Base-by-base conservation (phyloP, 1,140 invertebrate genomes). In the Drosophila neocordata region DNA sequence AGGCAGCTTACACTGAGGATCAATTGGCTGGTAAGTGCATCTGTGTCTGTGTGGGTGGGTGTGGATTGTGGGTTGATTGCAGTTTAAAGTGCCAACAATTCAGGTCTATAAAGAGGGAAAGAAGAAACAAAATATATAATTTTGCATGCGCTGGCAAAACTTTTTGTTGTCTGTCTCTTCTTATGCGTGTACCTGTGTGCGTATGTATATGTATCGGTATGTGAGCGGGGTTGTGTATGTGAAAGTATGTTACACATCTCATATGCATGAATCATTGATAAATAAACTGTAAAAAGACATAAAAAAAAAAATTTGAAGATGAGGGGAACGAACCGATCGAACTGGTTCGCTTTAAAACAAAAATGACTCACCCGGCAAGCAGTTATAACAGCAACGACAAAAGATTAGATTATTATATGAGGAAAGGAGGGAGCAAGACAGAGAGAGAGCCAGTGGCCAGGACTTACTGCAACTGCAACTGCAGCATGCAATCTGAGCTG, bases 1-100 rank as follows among this genome's bases (percentile, higher is more conserved):
- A 97, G 96, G 96, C 95, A 90, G 95, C 96, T 83, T 97, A 97
- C 92, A 95, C 95, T 34, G 97, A 97, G 93, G 96, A 97, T 93
- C 96, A 97, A 93, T 94, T 97, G 92, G 95, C 95, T 90, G 96
- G 96, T 97, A 93, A 96, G 96, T 95, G 41, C 60, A 57, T 7
- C 4, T 58, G 52, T 63, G 51, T 27, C 9, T 44, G 38, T 34
- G 66, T 48, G 44, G 55, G 51, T 48, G 70, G 65, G 58, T 62
- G 68, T 64, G 62, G 61, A 61, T 60, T 65, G 63, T 66, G 73
- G 51, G 44, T 59, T 65, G 35, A 63, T 53, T 65, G 38, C 66
- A 80, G 77, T 82, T 74, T 51, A 76, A 82, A 79, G 72, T 69
- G 76, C 76, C 71, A 84, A 74, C 79, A 41, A 56, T 37, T 56